Percentiles rank a stretch among this genome's conserved stretches.
These are phyloP conservation scores for Baronia brevicornis DNA, from an alignment of 2,888 invertebrate species.

Conservation along the genomic window DNA sequence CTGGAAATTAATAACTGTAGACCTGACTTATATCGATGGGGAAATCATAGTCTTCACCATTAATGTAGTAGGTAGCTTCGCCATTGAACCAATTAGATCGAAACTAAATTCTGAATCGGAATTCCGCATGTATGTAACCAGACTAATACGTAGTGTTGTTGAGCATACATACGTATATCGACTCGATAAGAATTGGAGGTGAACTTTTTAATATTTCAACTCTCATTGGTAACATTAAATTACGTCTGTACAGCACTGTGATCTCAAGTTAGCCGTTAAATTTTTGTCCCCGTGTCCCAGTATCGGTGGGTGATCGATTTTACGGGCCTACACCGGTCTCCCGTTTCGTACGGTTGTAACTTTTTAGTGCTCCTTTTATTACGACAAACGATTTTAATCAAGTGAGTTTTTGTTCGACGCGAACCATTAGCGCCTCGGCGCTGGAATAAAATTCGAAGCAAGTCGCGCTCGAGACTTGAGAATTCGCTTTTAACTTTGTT, in stretches of 20 bases:
- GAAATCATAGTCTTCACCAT: no score
- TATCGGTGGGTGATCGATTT: conserved; percentile 67
- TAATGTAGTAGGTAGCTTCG: no score
- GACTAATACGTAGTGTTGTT: no score
- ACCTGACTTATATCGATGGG: no score
- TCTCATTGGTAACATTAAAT: conserved; percentile 49
- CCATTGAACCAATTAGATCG: no score
- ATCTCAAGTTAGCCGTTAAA: conserved; percentile 53
- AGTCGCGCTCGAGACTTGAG: conserved; percentile 57
- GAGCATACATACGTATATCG: no score
- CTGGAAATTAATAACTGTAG: no score
- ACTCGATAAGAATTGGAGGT: conserved; percentile 13
- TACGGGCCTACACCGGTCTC: conserved; percentile 65
- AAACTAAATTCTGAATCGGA: no score
- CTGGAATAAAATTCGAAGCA: conserved; percentile 62
- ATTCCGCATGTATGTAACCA: no score
- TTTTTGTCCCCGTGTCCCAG: conserved; percentile 64
- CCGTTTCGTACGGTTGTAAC: conserved; percentile 66
- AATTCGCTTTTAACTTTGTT: conserved; percentile 64
- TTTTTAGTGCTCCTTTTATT: conserved; percentile 73
- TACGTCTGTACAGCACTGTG: conserved; percentile 41
- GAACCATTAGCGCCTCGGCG: conserved; percentile 61
- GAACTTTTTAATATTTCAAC: conserved; percentile 50
- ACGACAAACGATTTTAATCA: conserved; percentile 76
- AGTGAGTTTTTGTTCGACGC: conserved; percentile 68